Conservation (phyloP, 2,888 invertebrate species). For the Cryptophagus acutangulus region DNA sequence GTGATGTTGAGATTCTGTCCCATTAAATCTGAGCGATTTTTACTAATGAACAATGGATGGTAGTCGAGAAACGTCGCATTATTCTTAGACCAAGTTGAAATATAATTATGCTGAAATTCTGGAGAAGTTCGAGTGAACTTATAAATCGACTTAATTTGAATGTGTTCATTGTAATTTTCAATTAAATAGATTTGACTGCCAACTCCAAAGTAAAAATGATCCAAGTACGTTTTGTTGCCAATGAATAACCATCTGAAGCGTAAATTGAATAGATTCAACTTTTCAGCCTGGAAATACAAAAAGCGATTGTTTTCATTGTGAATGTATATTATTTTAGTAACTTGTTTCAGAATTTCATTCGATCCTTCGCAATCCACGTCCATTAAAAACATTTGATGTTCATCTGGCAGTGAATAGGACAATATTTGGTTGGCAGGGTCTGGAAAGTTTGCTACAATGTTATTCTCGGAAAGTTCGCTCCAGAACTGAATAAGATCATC, state of each 20-base stretch:
- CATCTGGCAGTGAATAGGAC: slow-evolving; percentile 10
- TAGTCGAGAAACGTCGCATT: slow-evolving; percentile 12
- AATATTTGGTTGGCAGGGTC: slow-evolving; percentile 2
- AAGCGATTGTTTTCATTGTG: too few species aligned
- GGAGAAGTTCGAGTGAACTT: slow-evolving; percentile 18
- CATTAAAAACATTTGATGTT: slow-evolving; percentile 28
- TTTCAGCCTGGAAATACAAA: slow-evolving; percentile 32
- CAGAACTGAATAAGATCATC: slow-evolving; percentile 11
- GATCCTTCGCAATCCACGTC: slow-evolving; percentile 26
- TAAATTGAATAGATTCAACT: slow-evolving; percentile 26
- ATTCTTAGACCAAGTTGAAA: slow-evolving; percentile 18
- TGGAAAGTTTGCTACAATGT: slow-evolving; percentile 3
- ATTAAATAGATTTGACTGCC: slow-evolving; percentile 32
- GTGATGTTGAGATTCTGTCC: slow-evolving; percentile 33
- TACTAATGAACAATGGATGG: not conserved
- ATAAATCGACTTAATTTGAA: slow-evolving; percentile 27
- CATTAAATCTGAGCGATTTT: slow-evolving; percentile 32
- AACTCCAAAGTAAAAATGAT: slow-evolving; percentile 26
- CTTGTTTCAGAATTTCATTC: slow-evolving; percentile 19
- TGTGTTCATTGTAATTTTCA: slow-evolving; percentile 15
- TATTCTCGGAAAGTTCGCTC: slow-evolving; percentile 17
- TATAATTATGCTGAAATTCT: slow-evolving; percentile 17
- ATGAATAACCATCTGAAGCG: slow-evolving; percentile 34
- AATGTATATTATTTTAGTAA: too few species aligned
- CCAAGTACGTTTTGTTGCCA: slow-evolving; percentile 16